Conservation (phyloP, 2,888 invertebrate species). For the Lycophotia porphyrea region DNA sequence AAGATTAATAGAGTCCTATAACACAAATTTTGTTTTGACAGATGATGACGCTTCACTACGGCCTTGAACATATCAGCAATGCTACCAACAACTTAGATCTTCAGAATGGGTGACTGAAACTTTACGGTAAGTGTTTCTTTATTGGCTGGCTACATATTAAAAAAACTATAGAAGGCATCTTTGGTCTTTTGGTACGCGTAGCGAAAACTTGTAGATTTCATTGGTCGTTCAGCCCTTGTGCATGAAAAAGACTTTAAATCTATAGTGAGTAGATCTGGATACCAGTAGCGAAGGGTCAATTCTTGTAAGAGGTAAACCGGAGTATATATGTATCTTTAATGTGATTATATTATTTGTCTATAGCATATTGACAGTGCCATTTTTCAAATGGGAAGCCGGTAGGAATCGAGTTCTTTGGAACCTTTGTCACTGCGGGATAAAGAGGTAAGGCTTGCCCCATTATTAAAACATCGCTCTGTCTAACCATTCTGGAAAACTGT, state of each 20-base stretch:
- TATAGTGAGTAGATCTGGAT: too few relatives aligned
- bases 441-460: not conserved
- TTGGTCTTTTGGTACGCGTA: not conserved
- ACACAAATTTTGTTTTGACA: conserved; percentile 18
- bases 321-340: too few relatives aligned
- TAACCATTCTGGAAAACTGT: not conserved
- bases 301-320: too few relatives aligned
- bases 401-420: too few relatives aligned
- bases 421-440: too few relatives aligned
- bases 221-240: not conserved
- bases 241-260: not conserved
- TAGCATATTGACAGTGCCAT: too few relatives aligned
- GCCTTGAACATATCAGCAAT: conserved; percentile 10
- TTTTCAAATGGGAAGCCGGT: too few relatives aligned
- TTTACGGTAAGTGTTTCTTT: conserved; percentile 33
- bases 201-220: not conserved
- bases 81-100: conserved; percentile 6
- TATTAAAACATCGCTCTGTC: not conserved
- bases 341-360: too few relatives aligned
- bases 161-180: not conserved
- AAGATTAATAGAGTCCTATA: not conserved
- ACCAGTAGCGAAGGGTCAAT: too few relatives aligned
- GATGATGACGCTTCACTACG: conserved; percentile 3
- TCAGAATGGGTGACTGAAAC: conserved; percentile 26
- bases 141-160: not conserved